Evolutionary conservation across 1,140 invertebrate species (phyloP).

Genomic region (Bombus cullumanus): DNA sequence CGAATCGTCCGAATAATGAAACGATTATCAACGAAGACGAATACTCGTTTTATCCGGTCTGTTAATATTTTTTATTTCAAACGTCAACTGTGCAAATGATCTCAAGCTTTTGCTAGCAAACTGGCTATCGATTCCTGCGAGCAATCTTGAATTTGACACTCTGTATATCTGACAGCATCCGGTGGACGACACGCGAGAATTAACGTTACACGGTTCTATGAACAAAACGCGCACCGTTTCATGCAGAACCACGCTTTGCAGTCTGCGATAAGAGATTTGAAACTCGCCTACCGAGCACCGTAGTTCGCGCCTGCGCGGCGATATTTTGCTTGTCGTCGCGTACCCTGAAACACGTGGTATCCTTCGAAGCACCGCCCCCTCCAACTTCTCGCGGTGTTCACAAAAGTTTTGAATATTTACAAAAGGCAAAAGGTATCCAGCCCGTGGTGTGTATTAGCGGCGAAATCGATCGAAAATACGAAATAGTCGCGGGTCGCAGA

Average conservation of each 20-base stretch:
- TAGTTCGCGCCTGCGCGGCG: conserved; percentile 69
- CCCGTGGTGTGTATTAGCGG: too few species aligned
- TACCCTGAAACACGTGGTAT: conserved; percentile 69
- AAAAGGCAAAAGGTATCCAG: background rate
- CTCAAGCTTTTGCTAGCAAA: background rate
- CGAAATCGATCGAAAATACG: background rate
- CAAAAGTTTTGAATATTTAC: conserved; percentile 33
- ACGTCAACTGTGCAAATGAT: background rate
- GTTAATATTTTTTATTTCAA: background rate
- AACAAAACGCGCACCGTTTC: conserved; percentile 27
- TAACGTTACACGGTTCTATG: conserved; percentile 27
- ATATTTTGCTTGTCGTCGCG: conserved; percentile 57
- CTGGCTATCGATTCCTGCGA: conserved; percentile 20
- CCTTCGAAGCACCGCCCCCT: background rate
- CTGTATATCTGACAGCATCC: conserved; percentile 7
- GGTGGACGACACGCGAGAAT: conserved; percentile 30
- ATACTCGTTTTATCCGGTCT: background rate
- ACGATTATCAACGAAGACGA: background rate
- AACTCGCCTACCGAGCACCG: conserved; percentile 63
- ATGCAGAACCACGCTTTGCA: conserved; percentile 50
- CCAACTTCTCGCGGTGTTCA: background rate
- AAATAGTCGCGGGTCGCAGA: background rate
- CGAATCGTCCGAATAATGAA: background rate
- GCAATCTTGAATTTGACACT: background rate
- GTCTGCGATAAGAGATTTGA: conserved; percentile 68